Conservation (phyloP, 2,113 vertebrate genomes). For the cattle (Bos taurus) region ARS-UCD2.0 NC_037340.1:54515501-54516000, state of each 20-base stretch:
- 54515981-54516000: background rate
- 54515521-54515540: background rate
- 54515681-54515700: background rate
- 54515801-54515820: background rate
- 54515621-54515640: background rate
- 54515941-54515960: background rate
- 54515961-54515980: background rate
- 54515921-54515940: background rate
- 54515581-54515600: background rate
- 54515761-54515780: background rate
- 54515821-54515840: fast-evolving
- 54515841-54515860: background rate
- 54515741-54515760: background rate
- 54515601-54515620: background rate
- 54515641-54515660: background rate
- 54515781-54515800: background rate
- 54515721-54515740: background rate
- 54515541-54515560: background rate
- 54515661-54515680: background rate
- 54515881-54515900: background rate
- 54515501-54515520: background rate
- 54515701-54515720: background rate
- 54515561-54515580: background rate
- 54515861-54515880: background rate
- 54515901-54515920: background rate